phyloP scores from a whole-genome alignment of 2,113 vertebrate species.

The Oreamnos americanus region DNA sequence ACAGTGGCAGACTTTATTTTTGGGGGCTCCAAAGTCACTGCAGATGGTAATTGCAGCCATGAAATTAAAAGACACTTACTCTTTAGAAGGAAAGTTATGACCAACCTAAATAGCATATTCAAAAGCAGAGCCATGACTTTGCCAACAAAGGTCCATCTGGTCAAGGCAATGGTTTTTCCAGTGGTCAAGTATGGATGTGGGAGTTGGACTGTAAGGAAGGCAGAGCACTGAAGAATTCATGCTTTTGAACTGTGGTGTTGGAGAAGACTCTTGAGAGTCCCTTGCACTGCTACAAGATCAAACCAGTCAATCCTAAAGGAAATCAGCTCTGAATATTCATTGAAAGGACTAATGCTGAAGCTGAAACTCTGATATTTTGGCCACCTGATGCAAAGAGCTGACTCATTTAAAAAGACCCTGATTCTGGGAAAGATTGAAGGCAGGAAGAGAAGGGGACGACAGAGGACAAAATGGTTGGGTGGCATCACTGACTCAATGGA shows the following conservation, averaged over 20 bases:
- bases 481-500: background rate
- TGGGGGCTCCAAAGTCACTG: background rate
- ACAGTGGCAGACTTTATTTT: background rate
- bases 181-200: background rate
- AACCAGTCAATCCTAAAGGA: background rate
- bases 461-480: background rate
- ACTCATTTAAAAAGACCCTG: background rate
- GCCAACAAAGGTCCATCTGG: background rate
- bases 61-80: background rate
- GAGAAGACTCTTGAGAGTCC: background rate
- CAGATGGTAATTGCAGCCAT: background rate
- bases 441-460: background rate
- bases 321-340: background rate
- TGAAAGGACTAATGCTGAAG: background rate
- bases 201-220: background rate
- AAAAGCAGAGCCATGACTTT: background rate
- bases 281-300: background rate
- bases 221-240: rapidly evolving
- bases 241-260: background rate
- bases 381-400: background rate
- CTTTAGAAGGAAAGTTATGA: background rate
- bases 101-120: background rate
- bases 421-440: background rate
- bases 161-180: background rate
- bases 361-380: background rate